Conservation (phyloP, 2,888 invertebrate species). For the Neelides folsomi region DNA sequence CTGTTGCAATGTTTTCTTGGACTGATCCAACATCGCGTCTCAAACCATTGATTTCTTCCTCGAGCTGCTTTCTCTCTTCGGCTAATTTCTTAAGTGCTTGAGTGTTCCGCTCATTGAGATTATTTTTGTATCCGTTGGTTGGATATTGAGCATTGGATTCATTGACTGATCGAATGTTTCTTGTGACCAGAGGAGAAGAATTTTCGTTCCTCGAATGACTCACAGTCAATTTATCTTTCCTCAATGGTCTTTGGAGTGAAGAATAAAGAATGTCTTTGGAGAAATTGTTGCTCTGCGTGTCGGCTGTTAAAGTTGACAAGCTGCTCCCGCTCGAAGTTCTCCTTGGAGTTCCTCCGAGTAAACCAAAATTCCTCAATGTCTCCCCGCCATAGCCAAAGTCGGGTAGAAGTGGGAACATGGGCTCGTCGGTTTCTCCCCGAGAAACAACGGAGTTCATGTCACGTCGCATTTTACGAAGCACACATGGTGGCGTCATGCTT, state of each 20-base stretch:
- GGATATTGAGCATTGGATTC: not conserved
- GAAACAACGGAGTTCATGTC: constrained; percentile 5
- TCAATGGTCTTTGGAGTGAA: constrained; percentile 14
- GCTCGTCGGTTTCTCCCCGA: not conserved
- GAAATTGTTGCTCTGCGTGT: constrained; percentile 15
- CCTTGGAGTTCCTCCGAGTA: constrained; percentile 4
- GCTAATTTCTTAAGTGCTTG: constrained; percentile 1
- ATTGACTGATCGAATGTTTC: not conserved
- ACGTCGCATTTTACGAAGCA: constrained; percentile 21
- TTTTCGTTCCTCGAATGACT: not conserved
- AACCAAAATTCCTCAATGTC: too few relatives aligned
- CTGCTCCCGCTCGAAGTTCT: constrained; percentile 25
- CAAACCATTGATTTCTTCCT: constrained; percentile 16
- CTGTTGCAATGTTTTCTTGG: constrained; percentile 25
- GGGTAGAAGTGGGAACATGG: not conserved
- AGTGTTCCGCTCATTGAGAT: not conserved
- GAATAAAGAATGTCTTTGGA: constrained; percentile 17
- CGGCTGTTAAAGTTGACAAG: constrained; percentile 27
- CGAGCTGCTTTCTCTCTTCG: constrained; percentile 21
- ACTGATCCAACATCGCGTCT: constrained; percentile 26
- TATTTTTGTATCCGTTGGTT: not conserved
- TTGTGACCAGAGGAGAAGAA: not conserved
- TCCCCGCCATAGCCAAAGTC: too few relatives aligned
- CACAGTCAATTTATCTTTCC: not conserved
- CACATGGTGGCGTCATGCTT: constrained; percentile 27